These are phyloP conservation scores for Cenopis cana DNA, from an alignment of 2,888 invertebrate species.

Conservation along the genomic window DNA sequence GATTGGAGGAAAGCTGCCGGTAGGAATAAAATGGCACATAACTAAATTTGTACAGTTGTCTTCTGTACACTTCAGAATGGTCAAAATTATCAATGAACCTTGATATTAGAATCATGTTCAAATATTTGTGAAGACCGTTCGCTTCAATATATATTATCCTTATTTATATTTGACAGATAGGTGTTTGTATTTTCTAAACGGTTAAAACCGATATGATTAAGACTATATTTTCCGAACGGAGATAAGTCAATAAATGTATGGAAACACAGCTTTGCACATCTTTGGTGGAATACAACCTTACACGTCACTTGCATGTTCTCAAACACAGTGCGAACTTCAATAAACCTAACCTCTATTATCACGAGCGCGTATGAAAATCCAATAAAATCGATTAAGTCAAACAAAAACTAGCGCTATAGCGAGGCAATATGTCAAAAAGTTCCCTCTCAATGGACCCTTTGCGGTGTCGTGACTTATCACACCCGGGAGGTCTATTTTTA, in stretches of 20 bases:
- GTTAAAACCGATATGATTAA: too few relatives aligned
- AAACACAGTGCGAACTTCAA: neutral
- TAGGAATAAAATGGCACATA: constrained; percentile 13
- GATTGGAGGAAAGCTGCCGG: constrained; percentile 10
- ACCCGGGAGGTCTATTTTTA: neutral
- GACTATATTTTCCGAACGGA: too few relatives aligned
- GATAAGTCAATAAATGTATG: too few relatives aligned
- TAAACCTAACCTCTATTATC: constrained; percentile 1
- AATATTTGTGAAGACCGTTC: neutral
- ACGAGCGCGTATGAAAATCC: neutral
- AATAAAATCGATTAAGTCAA: constrained; percentile 5
- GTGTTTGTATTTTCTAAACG: too few relatives aligned
- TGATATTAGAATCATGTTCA: neutral
- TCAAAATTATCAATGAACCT: neutral
- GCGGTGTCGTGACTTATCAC: constrained; percentile 30
- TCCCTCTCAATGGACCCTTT: constrained; percentile 29
- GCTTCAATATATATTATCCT: neutral
- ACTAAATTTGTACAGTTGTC: neutral
- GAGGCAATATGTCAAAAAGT: constrained; percentile 20
- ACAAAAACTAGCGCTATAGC: constrained; percentile 10
- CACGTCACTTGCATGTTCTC: neutral
- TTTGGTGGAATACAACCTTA: neutral
- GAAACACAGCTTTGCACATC: neutral
- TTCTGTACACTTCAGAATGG: neutral
- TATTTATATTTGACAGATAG: neutral